Conservation (phyloP, 1,140 invertebrate species). For the Melanaphis sacchari region DNA sequence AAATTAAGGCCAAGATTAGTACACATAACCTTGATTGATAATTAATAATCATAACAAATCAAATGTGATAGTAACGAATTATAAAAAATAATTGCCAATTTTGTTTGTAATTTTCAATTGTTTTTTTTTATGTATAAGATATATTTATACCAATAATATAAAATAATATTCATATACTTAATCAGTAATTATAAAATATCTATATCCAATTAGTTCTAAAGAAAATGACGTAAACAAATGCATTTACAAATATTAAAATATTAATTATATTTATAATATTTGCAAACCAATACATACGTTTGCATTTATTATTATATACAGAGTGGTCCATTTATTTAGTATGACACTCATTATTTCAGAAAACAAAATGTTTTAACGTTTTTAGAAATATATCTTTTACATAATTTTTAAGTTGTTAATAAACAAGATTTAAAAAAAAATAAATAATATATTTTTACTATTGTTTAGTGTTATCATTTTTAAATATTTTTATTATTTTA, state of each 20-base stretch:
- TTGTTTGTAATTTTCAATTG: neutral
- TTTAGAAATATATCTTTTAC: neutral
- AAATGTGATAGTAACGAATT: neutral
- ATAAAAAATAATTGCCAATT: slow-evolving; percentile 11
- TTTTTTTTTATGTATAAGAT: neutral
- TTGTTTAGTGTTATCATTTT: neutral
- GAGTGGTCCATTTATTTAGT: neutral
- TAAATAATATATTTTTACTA: too few species aligned
- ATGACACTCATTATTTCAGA: neutral
- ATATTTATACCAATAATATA: neutral
- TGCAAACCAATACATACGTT: neutral
- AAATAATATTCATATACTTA: neutral
- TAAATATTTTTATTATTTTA: neutral
- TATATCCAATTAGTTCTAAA: neutral
- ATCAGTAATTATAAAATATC: neutral
- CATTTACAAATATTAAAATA: neutral
- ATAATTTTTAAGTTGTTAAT: too few species aligned
- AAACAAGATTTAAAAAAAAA: too few species aligned
- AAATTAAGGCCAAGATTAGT: neutral
- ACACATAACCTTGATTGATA: neutral
- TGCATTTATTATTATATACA: neutral
- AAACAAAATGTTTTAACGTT: too few species aligned
- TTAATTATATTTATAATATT: slow-evolving; percentile 14
- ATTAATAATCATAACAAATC: neutral
- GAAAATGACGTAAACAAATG: neutral